Conservation (phyloP, 2,888 invertebrate species). For the Argyra leucocephala region DNA sequence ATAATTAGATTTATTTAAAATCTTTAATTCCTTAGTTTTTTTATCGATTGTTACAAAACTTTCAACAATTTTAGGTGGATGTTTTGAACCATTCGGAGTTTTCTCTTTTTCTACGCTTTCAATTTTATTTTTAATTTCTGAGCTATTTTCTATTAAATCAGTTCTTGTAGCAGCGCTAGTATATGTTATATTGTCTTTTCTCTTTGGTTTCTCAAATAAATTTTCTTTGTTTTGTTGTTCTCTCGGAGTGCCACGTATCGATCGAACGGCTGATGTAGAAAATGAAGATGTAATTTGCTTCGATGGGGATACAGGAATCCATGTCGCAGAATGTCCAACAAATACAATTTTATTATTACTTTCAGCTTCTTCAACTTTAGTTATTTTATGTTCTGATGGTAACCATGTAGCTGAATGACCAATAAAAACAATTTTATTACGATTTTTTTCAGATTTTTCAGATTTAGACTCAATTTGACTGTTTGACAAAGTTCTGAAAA, state of each 20-base stretch:
- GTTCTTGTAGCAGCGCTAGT: neutral
- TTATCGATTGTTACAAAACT: neutral
- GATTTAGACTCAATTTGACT: neutral
- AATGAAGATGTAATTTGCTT: neutral
- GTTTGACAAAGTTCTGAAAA: neutral
- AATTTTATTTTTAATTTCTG: neutral
- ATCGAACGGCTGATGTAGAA: neutral
- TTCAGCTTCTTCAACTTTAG: neutral
- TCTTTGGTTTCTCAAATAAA: neutral
- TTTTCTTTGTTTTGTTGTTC: neutral
- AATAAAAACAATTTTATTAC: neutral
- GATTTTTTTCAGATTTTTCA: neutral
- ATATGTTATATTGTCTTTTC: neutral
- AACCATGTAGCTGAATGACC: constrained; percentile 6
- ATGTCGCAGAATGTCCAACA: constrained; percentile 8
- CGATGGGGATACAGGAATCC: neutral
- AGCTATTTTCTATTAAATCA: neutral
- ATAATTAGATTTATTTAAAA: too few relatives aligned
- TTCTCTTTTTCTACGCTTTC: neutral
- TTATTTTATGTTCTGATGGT: neutral
- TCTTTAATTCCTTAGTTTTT: neutral
- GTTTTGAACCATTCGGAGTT: neutral
- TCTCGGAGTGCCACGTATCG: neutral
- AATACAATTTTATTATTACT: constrained; percentile 4
- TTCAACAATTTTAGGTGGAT: constrained; percentile 3